Conservation (phyloP, 2,888 invertebrate species). For the Iphiclides podalirius region DNA sequence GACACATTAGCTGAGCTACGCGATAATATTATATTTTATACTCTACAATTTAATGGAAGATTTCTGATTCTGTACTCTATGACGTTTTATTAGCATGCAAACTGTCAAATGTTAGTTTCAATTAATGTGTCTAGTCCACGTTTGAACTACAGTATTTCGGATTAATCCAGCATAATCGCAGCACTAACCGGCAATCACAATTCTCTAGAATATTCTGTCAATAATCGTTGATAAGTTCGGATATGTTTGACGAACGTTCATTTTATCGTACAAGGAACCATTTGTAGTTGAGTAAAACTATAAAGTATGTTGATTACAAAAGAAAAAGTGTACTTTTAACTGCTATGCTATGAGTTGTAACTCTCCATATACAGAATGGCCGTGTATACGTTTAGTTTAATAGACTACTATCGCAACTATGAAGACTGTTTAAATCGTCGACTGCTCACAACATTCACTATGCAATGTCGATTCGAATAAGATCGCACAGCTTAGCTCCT, state of each 20-base stretch:
- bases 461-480: slow-evolving; percentile 53
- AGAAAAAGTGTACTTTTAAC: slow-evolving; percentile 47
- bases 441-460: slow-evolving; percentile 57
- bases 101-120: neutral
- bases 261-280: slow-evolving; percentile 37
- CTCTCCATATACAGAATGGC: slow-evolving; percentile 49
- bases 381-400: too few relatives aligned
- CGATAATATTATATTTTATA: slow-evolving; percentile 7
- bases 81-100: slow-evolving; percentile 6
- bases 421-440: slow-evolving; percentile 41
- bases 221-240: slow-evolving; percentile 24
- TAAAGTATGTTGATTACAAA: slow-evolving; percentile 41
- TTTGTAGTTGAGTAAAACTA: slow-evolving; percentile 31
- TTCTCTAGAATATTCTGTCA: slow-evolving; percentile 6
- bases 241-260: slow-evolving; percentile 49
- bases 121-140: slow-evolving; percentile 19
- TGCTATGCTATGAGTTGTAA: slow-evolving; percentile 47
- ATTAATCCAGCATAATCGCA: slow-evolving; percentile 4
- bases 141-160: neutral
- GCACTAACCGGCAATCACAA: slow-evolving; percentile 1
- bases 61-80: slow-evolving; percentile 17
- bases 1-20: slow-evolving; percentile 15
- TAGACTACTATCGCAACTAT: slow-evolving; percentile 31
- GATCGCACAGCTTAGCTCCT: slow-evolving; percentile 60
- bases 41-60: slow-evolving; percentile 22